These are phyloP conservation scores for Ceyx erithaca DNA, from an alignment of 2,797 vertebrate genomes.

Conservation along the genomic window DNA sequence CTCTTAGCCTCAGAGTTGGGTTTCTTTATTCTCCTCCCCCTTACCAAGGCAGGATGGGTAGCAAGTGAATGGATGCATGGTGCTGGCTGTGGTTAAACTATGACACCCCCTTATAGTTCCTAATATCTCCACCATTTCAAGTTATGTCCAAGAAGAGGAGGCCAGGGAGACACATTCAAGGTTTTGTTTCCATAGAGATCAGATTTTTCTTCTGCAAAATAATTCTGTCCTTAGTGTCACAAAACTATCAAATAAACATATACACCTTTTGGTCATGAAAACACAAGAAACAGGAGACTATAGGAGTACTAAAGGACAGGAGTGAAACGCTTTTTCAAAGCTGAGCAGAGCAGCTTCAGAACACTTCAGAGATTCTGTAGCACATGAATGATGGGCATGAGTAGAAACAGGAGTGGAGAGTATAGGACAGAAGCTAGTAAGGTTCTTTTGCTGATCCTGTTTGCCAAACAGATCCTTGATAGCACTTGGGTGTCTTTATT, in stretches of 20 bases:
- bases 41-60: not conserved
- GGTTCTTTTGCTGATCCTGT: not conserved
- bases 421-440: fast-evolving
- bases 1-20: not conserved
- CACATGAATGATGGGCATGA: not conserved
- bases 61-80: not conserved
- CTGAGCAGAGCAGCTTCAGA: not conserved
- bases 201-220: not conserved
- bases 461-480: not conserved
- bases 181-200: not conserved
- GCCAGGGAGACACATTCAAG: not conserved
- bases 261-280: not conserved
- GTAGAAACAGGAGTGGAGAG: not conserved
- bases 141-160: not conserved
- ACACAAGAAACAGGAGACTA: not conserved
- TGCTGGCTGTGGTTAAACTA: not conserved
- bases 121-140: not conserved
- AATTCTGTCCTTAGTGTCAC: not conserved
- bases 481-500: not conserved
- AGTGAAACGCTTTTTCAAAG: not conserved
- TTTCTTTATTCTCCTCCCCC: not conserved
- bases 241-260: not conserved
- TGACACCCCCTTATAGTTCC: not conserved
- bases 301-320: not conserved
- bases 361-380: not conserved